Conservation (phyloP, 2,113 vertebrate species). For the Vanacampus margaritifer region DNA sequence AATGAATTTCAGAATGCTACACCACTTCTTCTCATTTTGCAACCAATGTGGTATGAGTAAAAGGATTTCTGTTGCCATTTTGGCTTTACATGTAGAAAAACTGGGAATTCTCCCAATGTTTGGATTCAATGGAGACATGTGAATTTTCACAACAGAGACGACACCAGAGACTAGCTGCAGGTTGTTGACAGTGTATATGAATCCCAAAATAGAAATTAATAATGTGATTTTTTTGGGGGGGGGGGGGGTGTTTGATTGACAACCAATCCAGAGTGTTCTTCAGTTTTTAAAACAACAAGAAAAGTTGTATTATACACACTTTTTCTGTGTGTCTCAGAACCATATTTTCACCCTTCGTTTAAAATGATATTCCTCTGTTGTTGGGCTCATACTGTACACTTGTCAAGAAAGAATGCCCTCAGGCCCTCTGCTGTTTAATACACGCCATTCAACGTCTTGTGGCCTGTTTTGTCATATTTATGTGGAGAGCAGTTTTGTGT, state of each 20-base stretch:
- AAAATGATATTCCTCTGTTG: conserved; percentile 47
- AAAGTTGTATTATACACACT: neutral
- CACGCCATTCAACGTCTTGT: conserved; percentile 53
- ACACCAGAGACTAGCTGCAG: neutral
- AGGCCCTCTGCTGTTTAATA: conserved; percentile 69
- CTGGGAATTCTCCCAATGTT: neutral
- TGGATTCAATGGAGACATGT: neutral
- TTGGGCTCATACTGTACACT: conserved; percentile 57
- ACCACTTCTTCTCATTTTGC: neutral
- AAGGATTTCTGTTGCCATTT: neutral
- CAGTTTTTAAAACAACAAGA: neutral
- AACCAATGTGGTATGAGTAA: neutral
- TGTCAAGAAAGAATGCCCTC: conserved; percentile 60
- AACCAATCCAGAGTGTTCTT: too few species aligned
- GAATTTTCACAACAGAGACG: neutral
- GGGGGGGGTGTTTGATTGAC: neutral
- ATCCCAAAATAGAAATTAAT: neutral
- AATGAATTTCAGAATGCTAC: conserved; percentile 55
- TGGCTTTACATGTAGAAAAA: neutral
- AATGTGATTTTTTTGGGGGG: too few species aligned
- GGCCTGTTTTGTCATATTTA: conserved; percentile 69
- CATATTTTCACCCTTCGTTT: conserved; percentile 50
- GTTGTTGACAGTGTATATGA: neutral
- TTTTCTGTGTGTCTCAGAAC: conserved; percentile 5
- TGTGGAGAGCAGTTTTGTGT: conserved; percentile 62